Conservation (phyloP, 2,797 vertebrate genomes). For the Echiichthys vipera region DNA sequence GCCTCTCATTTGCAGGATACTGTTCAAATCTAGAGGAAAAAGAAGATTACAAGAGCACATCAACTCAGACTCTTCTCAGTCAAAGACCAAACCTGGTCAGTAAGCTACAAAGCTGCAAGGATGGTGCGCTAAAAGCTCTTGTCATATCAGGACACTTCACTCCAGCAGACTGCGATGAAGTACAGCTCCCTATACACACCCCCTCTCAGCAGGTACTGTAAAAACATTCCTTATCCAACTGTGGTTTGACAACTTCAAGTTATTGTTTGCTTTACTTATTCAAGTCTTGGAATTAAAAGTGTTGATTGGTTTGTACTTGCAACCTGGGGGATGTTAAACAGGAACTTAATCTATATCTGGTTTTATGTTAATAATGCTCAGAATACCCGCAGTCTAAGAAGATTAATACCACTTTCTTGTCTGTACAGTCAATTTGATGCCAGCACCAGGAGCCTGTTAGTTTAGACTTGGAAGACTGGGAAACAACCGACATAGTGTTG, state of each 20-base stretch:
- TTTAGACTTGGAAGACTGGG: background rate
- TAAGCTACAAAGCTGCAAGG: slow-evolving; percentile 78
- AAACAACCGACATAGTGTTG: background rate
- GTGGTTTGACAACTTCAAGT: background rate
- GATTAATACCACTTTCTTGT: background rate
- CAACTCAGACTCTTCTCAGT: slow-evolving; percentile 69
- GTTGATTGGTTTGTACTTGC: too few relatives aligned
- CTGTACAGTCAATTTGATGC: background rate
- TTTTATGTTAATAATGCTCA: background rate
- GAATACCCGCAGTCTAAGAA: background rate
- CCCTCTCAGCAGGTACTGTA: slow-evolving; percentile 87
- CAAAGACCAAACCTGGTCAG: slow-evolving; percentile 82
- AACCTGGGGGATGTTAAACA: background rate
- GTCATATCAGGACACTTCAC: slow-evolving; percentile 77
- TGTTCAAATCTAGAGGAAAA: slow-evolving; percentile 9
- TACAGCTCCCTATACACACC: slow-evolving; percentile 85
- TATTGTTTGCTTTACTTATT: background rate
- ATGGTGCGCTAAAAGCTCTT: slow-evolving; percentile 76
- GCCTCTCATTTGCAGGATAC: slow-evolving; percentile 52
- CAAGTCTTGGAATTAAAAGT: background rate
- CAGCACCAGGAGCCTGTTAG: background rate
- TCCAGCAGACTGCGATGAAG: slow-evolving; percentile 82
- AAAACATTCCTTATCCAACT: background rate
- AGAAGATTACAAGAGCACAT: slow-evolving; percentile 34
- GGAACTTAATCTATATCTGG: background rate